Base-by-base conservation (phyloP, 2,888 invertebrate species). In the Stenodema calcarata region DNA sequence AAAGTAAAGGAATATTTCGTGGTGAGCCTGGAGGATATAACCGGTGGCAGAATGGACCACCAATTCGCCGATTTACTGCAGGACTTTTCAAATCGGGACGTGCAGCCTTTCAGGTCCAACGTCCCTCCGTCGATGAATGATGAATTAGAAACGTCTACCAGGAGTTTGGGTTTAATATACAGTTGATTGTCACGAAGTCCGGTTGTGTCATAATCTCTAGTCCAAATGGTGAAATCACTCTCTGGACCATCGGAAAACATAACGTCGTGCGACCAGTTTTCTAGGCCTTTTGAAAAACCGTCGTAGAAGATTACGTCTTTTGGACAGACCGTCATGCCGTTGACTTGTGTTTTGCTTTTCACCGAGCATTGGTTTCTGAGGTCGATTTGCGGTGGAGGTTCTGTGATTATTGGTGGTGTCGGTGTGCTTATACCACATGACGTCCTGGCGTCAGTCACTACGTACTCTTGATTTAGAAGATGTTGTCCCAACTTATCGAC, bases 401-500 rank as follows among this genome's bases (percentile, higher is more conserved):
- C 62, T 23, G 6, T 12, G 1, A n/a, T n/a, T 9, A 18, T 4
- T 23, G 62, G 0, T 18, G 18, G 27, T 23, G 27, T 7, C 0
- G 62, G 11, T 23, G 62, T 23, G 2, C 62, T 23, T 11, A 1
- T 62, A 18, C 62, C 62, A 23, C 62, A 62, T 0, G 62, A 62
- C 23, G 23, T 11, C 18, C 62, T 62, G 23, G 7, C 62, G 62
- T 62, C 27, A 11, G 62, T 62, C 62, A 94, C 94, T 4, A 41
- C 80, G 70, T 87, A 79, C n/a, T 41, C 54, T 50, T 0, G 86
- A n/a, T 86, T 50, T 47, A 50, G 14, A n/a, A 86, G 41, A n/a
- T 54, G 86, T 23, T 86, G 42, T 2, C 95, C 95, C 42, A 95
- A 90, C 0, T 95, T 94, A 88, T 94, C 92, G 89, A 94, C 94